Evolutionary conservation across 2,888 invertebrate species (phyloP).

Genomic region (Melinopterus prodromus): DNA sequence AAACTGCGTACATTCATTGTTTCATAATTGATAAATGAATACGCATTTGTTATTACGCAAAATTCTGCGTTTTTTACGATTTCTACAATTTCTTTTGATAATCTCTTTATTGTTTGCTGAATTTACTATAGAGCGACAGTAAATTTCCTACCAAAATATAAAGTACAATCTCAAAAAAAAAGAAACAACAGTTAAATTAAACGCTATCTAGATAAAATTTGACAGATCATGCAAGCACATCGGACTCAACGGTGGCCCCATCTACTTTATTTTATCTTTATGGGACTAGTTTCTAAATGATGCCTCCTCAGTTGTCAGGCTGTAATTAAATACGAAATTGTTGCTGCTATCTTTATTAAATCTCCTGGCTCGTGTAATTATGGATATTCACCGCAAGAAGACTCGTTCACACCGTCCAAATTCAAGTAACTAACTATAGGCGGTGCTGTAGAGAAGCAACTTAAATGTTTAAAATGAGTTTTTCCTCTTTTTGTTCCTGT

Average conservation of each 20-base stretch:
- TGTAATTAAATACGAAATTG: constrained; percentile 4
- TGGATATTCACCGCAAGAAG: constrained; percentile 4
- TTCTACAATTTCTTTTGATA: too few relatives aligned
- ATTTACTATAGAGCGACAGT: too few relatives aligned
- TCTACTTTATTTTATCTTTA: background rate
- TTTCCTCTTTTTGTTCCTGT: background rate
- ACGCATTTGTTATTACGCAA: too few relatives aligned
- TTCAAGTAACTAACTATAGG: background rate
- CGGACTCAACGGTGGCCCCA: background rate
- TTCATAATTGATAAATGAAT: background rate
- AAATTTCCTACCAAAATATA: too few relatives aligned
- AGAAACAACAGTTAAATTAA: too few relatives aligned
- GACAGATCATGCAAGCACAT: background rate
- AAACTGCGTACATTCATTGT: background rate
- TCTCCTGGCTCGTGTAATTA: background rate
- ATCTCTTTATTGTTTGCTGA: too few relatives aligned
- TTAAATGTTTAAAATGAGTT: background rate
- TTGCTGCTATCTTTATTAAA: background rate
- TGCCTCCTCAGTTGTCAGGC: background rate
- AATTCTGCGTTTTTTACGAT: too few relatives aligned
- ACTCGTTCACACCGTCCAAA: background rate
- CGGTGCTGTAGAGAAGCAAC: background rate
- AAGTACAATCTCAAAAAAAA: too few relatives aligned
- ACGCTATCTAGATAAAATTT: background rate
- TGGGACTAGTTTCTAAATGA: background rate